Evolutionary conservation across 2,797 vertebrate species (phyloP).

Genomic region (Stomatorhinus walkeri): DNA sequence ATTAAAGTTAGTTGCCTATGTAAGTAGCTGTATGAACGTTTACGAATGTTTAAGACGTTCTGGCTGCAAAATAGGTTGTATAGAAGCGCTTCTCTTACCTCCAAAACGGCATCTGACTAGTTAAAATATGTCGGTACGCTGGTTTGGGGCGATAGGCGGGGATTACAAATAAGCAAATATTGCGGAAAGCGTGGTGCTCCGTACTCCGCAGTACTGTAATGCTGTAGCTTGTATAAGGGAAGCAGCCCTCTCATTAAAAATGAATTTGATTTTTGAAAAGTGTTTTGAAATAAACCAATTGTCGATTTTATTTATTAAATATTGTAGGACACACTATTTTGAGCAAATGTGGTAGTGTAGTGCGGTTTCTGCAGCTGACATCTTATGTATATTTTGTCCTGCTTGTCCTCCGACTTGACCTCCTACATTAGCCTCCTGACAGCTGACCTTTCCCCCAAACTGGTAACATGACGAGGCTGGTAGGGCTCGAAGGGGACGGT

Average conservation of each 20-base stretch:
- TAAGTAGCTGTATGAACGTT: not conserved
- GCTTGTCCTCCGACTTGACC: conserved; percentile 1
- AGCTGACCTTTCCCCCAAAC: conserved; percentile 62
- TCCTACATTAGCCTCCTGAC: conserved; percentile 16
- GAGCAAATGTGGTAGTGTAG: not conserved
- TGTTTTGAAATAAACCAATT: not conserved
- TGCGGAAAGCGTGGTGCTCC: not conserved
- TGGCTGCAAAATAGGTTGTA: not conserved
- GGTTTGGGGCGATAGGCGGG: not conserved
- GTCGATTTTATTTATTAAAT: not conserved
- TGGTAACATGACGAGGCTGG: conserved; percentile 26
- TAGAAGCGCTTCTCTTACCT: not conserved
- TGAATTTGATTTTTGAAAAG: not conserved
- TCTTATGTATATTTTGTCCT: not conserved
- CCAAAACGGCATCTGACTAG: not conserved
- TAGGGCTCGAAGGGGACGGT: conserved; percentile 9
- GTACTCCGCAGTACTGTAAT: not conserved
- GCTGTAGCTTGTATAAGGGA: not conserved
- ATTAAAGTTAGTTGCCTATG: not conserved
- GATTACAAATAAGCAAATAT: not conserved
- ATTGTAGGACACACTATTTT: not conserved
- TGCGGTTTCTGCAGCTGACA: not conserved
- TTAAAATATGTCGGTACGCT: not conserved
- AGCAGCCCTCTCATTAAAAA: not conserved
- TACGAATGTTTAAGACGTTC: not conserved